These are phyloP conservation scores for Drosophila setosimentum DNA, from an alignment of 2,888 invertebrate genomes.

Conservation along the genomic window DNA sequence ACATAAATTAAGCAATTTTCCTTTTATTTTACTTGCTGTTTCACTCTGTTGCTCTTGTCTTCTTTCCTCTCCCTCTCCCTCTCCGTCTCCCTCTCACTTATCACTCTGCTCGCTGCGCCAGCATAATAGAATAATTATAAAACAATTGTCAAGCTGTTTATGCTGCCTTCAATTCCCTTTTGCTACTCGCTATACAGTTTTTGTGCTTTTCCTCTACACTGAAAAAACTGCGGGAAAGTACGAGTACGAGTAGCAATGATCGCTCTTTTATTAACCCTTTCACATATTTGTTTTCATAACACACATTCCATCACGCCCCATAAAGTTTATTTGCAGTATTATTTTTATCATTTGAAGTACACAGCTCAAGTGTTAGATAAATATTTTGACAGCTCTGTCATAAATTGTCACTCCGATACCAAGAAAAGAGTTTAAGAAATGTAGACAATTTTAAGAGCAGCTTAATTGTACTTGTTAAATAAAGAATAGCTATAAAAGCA, in stretches of 20 bases:
- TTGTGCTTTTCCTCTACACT: not conserved
- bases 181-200: slow-evolving; percentile 6
- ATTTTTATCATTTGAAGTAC: slow-evolving; percentile 57
- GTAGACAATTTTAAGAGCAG: not conserved
- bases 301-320: slow-evolving; percentile 39
- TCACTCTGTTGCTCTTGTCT: slow-evolving; percentile 14
- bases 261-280: slow-evolving; percentile 45
- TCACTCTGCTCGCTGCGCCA: slow-evolving; percentile 12
- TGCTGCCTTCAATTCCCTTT: slow-evolving; percentile 19
- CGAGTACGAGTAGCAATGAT: slow-evolving; percentile 28
- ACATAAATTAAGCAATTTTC: slow-evolving; percentile 80
- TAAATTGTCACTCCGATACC: slow-evolving; percentile 57
- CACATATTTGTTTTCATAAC: slow-evolving; percentile 23
- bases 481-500: not conserved
- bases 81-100: not conserved
- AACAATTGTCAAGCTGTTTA: slow-evolving; percentile 69
- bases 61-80: not conserved
- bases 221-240: slow-evolving; percentile 28
- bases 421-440: slow-evolving; percentile 19
- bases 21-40: slow-evolving; percentile 56
- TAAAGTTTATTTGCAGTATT: slow-evolving; percentile 66
- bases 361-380: slow-evolving; percentile 72
- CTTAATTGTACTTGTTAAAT: slow-evolving; percentile 17
- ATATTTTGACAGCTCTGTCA: slow-evolving; percentile 74
- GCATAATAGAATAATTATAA: slow-evolving; percentile 73